These are phyloP conservation scores for Lithophane socia DNA, from an alignment of 2,888 invertebrate species.

Conservation along the genomic window DNA sequence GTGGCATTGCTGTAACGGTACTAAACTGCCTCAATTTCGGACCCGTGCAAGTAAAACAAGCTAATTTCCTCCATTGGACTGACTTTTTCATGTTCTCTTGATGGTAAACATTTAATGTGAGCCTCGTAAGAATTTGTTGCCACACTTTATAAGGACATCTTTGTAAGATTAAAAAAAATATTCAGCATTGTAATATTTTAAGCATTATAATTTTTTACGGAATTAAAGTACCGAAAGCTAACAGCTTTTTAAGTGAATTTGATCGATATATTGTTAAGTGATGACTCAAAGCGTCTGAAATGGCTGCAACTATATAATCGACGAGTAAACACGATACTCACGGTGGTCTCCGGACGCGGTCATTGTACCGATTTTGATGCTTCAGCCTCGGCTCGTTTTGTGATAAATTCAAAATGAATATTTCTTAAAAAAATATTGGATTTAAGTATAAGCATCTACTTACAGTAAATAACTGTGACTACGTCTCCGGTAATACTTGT, in stretches of 20 bases:
- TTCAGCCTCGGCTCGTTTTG: slow-evolving; percentile 51
- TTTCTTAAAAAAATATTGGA: slow-evolving; percentile 52
- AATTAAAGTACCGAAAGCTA: slow-evolving; percentile 44
- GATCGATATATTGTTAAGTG: slow-evolving; percentile 59
- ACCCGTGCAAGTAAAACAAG: slow-evolving; percentile 77
- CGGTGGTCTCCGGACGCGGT: slow-evolving; percentile 71
- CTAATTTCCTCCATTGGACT: slow-evolving; percentile 82
- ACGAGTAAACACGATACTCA: slow-evolving; percentile 67
- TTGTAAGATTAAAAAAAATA: slow-evolving; percentile 20
- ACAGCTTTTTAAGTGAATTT: slow-evolving; percentile 52
- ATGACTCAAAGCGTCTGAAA: slow-evolving; percentile 59
- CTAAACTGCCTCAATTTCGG: slow-evolving; percentile 80
- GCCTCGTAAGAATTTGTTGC: slow-evolving; percentile 25
- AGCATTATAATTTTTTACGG: slow-evolving; percentile 33
- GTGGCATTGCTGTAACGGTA: slow-evolving; percentile 82
- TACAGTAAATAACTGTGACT: slow-evolving; percentile 31
- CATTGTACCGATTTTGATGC: slow-evolving; percentile 75
- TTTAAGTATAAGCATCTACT: slow-evolving; percentile 26
- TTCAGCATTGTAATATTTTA: slow-evolving; percentile 12
- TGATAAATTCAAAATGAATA: slow-evolving; percentile 65
- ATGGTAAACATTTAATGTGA: slow-evolving; percentile 66
- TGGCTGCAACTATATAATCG: slow-evolving; percentile 66
- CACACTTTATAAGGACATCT: slow-evolving; percentile 1
- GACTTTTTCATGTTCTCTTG: slow-evolving; percentile 79
- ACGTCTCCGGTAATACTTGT: slow-evolving; percentile 23